These are phyloP conservation scores for Hyperopisus bebe DNA, from an alignment of 2,113 vertebrate genomes.

Conservation along the genomic window DNA sequence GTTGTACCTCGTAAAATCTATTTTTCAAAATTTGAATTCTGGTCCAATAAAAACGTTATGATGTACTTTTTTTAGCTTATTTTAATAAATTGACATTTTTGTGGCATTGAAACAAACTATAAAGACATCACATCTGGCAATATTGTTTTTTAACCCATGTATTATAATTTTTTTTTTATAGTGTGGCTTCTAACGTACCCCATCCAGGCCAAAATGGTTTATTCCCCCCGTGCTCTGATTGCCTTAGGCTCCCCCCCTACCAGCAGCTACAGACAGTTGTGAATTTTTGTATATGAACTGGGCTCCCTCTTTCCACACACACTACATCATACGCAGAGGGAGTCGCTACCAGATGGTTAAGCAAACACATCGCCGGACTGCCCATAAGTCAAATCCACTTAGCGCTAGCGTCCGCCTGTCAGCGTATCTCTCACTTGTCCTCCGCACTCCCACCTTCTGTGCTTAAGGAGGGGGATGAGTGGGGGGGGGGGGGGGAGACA, in stretches of 20 bases:
- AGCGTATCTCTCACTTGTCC: conserved; percentile 56
- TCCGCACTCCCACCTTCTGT: conserved; percentile 39
- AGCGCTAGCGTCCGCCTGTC: conserved; percentile 56
- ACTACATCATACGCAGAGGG: conserved; percentile 61
- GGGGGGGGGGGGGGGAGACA: conserved; percentile 9
- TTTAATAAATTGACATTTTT: background rate
- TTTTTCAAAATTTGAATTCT: background rate
- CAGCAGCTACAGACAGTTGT: conserved; percentile 8
- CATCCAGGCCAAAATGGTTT: background rate
- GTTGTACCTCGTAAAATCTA: background rate
- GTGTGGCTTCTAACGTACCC: background rate
- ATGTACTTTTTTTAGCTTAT: background rate
- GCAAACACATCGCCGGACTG: conserved; percentile 72
- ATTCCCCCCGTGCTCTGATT: conserved; percentile 3
- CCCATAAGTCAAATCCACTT: conserved; percentile 75
- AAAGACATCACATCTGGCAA: background rate
- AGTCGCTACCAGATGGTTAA: conserved; percentile 73
- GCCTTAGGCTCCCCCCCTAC: conserved; percentile 3
- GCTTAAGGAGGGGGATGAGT: conserved; percentile 21
- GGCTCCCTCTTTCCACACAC: conserved; percentile 60
- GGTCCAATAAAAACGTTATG: background rate
- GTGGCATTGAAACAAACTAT: background rate
- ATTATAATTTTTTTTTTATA: background rate
- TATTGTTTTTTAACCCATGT: background rate
- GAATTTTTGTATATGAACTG: conserved; percentile 38